These are phyloP conservation scores for Gopherus flavomarginatus DNA, from an alignment of 2,113 vertebrate species.

Conservation along the genomic window DNA sequence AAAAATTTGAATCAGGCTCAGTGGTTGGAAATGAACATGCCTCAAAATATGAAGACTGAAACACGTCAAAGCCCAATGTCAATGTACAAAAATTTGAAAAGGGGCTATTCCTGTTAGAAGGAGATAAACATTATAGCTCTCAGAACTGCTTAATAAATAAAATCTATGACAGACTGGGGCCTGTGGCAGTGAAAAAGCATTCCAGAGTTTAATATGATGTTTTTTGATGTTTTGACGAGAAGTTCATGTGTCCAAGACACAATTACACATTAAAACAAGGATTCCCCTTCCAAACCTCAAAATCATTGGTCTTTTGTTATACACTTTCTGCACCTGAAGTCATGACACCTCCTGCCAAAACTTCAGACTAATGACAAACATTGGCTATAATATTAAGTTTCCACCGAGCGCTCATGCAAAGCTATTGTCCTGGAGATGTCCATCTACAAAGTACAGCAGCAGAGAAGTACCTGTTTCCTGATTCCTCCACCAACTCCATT, in stretches of 20 bases:
- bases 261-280: constrained; percentile 53
- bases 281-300: constrained; percentile 54
- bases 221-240: constrained; percentile 70
- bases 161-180: not conserved
- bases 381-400: constrained; percentile 53
- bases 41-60: not conserved
- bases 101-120: constrained; percentile 5
- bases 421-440: constrained; percentile 33
- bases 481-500: fast-evolving
- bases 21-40: constrained; percentile 47
- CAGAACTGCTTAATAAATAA: constrained; percentile 13
- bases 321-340: constrained; percentile 69
- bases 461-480: constrained; percentile 48
- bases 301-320: constrained; percentile 69
- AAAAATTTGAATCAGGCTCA: constrained; percentile 36
- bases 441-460: constrained; percentile 21
- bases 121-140: not conserved
- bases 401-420: constrained; percentile 52
- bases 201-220: constrained; percentile 32
- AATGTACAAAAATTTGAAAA: not conserved
- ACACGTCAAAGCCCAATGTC: not conserved
- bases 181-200: constrained; percentile 17
- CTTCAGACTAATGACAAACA: constrained; percentile 65
- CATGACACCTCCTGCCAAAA: constrained; percentile 59
- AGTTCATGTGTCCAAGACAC: constrained; percentile 46